phyloP scores from a whole-genome alignment of 2,888 invertebrate genomes.

The Cheilosia urbana region DNA sequence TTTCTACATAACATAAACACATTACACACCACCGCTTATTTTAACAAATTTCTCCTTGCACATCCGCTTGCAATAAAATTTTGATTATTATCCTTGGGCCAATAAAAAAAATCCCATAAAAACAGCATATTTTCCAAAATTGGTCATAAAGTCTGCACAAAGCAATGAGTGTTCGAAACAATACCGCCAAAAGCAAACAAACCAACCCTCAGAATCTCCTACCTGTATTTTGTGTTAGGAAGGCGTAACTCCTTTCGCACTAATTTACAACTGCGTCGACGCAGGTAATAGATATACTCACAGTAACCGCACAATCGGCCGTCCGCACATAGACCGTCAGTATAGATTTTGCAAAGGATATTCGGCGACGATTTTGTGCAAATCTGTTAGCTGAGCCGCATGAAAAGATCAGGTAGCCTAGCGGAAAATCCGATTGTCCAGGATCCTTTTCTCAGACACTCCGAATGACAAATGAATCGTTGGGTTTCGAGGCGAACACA shows the following conservation, averaged over 20 bases:
- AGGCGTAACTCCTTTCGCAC: slow-evolving; percentile 74
- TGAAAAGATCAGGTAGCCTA: slow-evolving; percentile 63
- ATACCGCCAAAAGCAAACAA: slow-evolving; percentile 67
- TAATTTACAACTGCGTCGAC: slow-evolving; percentile 31
- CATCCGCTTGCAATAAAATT: slow-evolving; percentile 63
- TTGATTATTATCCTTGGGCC: slow-evolving; percentile 68
- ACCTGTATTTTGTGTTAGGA: slow-evolving; percentile 58
- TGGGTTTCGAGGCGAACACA: slow-evolving; percentile 65
- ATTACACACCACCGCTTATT: slow-evolving; percentile 38
- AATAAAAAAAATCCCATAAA: slow-evolving; percentile 54
- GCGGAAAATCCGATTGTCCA: slow-evolving; percentile 71
- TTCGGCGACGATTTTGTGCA: slow-evolving; percentile 42
- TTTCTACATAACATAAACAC: slow-evolving; percentile 24
- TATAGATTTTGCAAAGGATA: slow-evolving; percentile 39
- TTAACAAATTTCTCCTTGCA: slow-evolving; percentile 49
- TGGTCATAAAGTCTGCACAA: slow-evolving; percentile 57
- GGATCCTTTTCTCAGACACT: slow-evolving; percentile 28
- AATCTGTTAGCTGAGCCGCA: slow-evolving; percentile 35
- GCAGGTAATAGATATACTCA: not conserved
- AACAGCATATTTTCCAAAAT: slow-evolving; percentile 65
- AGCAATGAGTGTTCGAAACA: slow-evolving; percentile 50
- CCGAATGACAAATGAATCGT: slow-evolving; percentile 61
- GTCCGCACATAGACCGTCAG: not conserved
- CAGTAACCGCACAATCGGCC: slow-evolving; percentile 36
- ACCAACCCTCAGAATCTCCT: slow-evolving; percentile 64